Percentiles rank a stretch among this genome's conserved stretches.
Conservation (phyloP, 2,797 vertebrate species). For the Myoxocephalus aenaeus region DNA sequence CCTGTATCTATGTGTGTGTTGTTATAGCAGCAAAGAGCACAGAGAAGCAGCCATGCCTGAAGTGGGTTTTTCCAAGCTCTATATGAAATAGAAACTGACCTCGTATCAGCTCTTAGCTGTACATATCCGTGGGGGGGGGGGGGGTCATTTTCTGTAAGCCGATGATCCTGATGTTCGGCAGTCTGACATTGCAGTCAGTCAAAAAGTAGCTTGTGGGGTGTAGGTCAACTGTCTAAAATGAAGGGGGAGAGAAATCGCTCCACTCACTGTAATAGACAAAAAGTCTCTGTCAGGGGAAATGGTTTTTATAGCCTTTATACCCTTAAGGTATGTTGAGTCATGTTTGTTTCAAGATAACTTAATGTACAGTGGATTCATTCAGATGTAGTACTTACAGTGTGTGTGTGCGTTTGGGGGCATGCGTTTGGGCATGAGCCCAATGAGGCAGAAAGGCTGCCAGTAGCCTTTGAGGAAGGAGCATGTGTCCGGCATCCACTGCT, state of each 20-base stretch:
- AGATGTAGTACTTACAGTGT: slow-evolving; percentile 10
- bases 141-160: slow-evolving; percentile 28
- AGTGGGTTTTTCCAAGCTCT: slow-evolving; percentile 8
- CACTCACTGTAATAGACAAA: background rate
- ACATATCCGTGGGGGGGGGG: too few relatives aligned
- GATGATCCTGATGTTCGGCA: slow-evolving; percentile 39
- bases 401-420: background rate
- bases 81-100: slow-evolving; percentile 30
- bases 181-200: slow-evolving; percentile 7
- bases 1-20: background rate
- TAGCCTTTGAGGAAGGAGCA: slow-evolving; percentile 66
- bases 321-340: slow-evolving; percentile 16
- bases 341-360: background rate
- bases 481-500: slow-evolving; percentile 68
- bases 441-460: slow-evolving; percentile 61
- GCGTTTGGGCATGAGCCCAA: slow-evolving; percentile 43
- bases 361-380: slow-evolving; percentile 33
- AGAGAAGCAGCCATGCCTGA: slow-evolving; percentile 7
- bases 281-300: background rate
- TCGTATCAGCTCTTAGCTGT: slow-evolving; percentile 24
- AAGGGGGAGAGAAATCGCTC: background rate
- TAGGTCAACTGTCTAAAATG: slow-evolving; percentile 36
- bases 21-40: background rate
- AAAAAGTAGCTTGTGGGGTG: slow-evolving; percentile 35
- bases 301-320: background rate